Conservation (phyloP, 2,113 vertebrate species). For the Motacilla tschutschensis region DNA sequence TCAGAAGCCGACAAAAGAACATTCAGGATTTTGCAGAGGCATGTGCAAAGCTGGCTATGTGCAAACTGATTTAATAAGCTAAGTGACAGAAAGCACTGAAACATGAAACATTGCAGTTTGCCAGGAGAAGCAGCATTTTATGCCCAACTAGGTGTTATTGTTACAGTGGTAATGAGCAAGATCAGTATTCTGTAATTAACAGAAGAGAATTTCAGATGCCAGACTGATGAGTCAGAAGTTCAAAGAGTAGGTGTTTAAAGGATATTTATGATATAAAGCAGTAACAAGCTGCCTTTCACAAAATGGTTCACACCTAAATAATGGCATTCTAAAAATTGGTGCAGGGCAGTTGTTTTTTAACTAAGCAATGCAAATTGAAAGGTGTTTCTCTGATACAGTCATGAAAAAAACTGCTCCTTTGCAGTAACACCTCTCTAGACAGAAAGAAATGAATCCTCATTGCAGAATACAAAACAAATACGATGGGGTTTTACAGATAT, state of each 20-base stretch:
- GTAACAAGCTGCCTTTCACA: constrained; percentile 10
- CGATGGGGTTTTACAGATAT: not conserved
- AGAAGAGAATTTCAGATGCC: constrained; percentile 6
- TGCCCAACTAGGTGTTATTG: not conserved
- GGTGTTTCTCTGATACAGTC: not conserved
- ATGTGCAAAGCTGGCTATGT: not conserved
- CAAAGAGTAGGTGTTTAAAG: constrained; percentile 4
- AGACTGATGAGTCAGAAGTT: constrained; percentile 18
- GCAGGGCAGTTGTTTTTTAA: not conserved
- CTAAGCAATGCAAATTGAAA: not conserved
- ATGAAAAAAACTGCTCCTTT: not conserved
- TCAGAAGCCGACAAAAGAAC: not conserved
- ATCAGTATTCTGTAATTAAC: constrained; percentile 15
- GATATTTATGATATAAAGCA: not conserved
- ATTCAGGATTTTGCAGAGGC: not conserved
- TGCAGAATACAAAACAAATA: not conserved
- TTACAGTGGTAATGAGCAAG: not conserved
- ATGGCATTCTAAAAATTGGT: not conserved
- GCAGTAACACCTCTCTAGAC: not conserved
- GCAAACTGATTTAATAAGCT: not conserved
- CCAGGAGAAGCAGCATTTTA: not conserved
- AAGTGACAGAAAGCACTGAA: not conserved
- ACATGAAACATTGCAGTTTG: not conserved
- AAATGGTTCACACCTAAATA: not conserved
- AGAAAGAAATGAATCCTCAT: not conserved